Conservation (phyloP, 2,113 vertebrate species). For the Globicephala melas region DNA sequence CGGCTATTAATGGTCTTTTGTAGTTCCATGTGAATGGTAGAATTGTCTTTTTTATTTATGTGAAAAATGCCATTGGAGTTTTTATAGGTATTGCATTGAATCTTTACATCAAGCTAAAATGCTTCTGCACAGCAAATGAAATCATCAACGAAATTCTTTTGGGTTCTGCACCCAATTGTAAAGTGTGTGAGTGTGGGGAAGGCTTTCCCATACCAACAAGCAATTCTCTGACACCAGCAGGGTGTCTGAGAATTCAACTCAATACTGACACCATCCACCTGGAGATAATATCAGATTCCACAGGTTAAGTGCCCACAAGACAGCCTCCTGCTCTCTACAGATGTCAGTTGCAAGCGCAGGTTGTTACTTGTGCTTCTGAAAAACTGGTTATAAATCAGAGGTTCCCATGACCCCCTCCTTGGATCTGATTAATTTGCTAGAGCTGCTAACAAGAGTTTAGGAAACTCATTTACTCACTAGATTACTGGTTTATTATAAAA, state of each 20-base stretch:
- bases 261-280: background rate
- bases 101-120: background rate
- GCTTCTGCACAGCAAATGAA: background rate
- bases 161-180: background rate
- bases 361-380: background rate
- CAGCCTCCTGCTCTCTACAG: background rate
- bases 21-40: background rate
- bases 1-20: background rate
- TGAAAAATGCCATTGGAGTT: background rate
- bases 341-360: background rate
- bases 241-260: background rate
- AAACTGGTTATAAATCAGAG: background rate
- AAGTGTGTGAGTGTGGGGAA: background rate
- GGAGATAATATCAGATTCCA: background rate
- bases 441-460: background rate
- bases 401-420: background rate
- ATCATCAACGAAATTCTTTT: background rate
- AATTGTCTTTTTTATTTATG: background rate
- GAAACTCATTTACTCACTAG: background rate
- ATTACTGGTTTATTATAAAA: background rate
- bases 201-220: background rate
- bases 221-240: background rate
- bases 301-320: background rate
- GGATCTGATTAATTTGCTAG: background rate
- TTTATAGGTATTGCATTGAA: background rate